Base-by-base conservation (phyloP, 2,113 vertebrate species). In the Conger conger region DNA sequence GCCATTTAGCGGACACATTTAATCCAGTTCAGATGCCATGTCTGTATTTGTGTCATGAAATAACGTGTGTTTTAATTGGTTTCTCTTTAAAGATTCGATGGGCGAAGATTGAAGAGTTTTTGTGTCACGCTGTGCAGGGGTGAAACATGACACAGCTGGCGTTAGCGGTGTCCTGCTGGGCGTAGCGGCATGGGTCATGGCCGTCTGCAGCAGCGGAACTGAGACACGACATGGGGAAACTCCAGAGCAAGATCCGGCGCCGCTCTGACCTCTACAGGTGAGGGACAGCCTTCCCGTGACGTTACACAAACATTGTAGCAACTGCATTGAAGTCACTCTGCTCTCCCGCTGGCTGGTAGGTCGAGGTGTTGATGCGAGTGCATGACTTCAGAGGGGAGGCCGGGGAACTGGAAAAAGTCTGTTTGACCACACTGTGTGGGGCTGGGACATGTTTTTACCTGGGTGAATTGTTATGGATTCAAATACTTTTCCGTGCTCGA, bases 221-320 rank as follows among this genome's bases (percentile, higher is more conserved):
- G 30, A 86, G 81, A 37, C 11, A 11, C 82, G 87, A 63, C 60
- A 99, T 99, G 98, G 98, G 97, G 35, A 97, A 97, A 88, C 94
- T 97, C 68, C 98, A 99, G 90, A 99, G 98, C 92, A 99, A 97
- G 92, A 92, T 96, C 90, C 95, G 92, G 86, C 91, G 94, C 87
- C 94, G 93, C 87, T 92, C 94, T 27, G 92, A 95, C 16, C 93
- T 93, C 84, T 97, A 97, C 95, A 97, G 96, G 98, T 99, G 92
- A 87, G 89, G 63, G 3, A 0, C 0, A 57, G 17, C 18, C 0
- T 2, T 68, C 60, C 27, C 60, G 0, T 68, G n/a, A 68, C 60
- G 4, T n/a, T 9, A 4, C 7, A 68, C 17, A 68, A 68, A 68
- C 20, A 27, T 68, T 15, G 57, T 20, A 23, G 57, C 30, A 42